Evolutionary conservation across 1,140 invertebrate species (phyloP).

Genomic region (Orchestia grillus): DNA sequence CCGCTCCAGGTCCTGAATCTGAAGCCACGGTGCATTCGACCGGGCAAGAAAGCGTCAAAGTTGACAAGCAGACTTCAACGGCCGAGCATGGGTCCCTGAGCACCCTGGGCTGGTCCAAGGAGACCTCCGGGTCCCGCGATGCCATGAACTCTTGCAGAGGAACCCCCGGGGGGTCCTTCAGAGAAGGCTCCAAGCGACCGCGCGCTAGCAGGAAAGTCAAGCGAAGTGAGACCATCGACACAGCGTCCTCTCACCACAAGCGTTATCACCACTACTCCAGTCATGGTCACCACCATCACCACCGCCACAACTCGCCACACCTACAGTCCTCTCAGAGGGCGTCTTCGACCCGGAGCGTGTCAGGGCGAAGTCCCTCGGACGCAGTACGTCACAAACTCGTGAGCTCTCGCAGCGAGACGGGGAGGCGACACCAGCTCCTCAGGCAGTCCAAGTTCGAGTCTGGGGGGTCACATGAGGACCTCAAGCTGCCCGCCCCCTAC

Average conservation of each 20-base stretch:
- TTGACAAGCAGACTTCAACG: slow-evolving; percentile 67
- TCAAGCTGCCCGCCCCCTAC: slow-evolving; percentile 14
- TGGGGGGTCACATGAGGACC: slow-evolving; percentile 62
- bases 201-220: slow-evolving; percentile 61
- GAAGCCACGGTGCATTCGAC: background rate
- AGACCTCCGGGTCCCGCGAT: slow-evolving; percentile 64
- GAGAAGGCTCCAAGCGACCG: slow-evolving; percentile 61
- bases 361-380: slow-evolving; percentile 60
- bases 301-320: slow-evolving; percentile 74
- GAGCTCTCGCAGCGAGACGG: slow-evolving; percentile 76
- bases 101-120: slow-evolving; percentile 59
- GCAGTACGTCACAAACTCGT: slow-evolving; percentile 31
- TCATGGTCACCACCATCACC: slow-evolving; percentile 70
- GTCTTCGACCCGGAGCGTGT: slow-evolving; percentile 58
- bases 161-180: slow-evolving; percentile 63
- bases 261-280: slow-evolving; percentile 79
- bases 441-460: slow-evolving; percentile 80
- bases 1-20: slow-evolving; percentile 20
- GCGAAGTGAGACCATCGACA: slow-evolving; percentile 67
- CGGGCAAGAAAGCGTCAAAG: slow-evolving; percentile 57
- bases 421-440: slow-evolving; percentile 80
- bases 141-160: slow-evolving; percentile 29
- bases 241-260: slow-evolving; percentile 75
- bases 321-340: slow-evolving; percentile 17
- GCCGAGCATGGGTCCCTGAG: slow-evolving; percentile 61